Conservation (phyloP, 2,888 invertebrate genomes). For the Watsonalla cultraria region DNA sequence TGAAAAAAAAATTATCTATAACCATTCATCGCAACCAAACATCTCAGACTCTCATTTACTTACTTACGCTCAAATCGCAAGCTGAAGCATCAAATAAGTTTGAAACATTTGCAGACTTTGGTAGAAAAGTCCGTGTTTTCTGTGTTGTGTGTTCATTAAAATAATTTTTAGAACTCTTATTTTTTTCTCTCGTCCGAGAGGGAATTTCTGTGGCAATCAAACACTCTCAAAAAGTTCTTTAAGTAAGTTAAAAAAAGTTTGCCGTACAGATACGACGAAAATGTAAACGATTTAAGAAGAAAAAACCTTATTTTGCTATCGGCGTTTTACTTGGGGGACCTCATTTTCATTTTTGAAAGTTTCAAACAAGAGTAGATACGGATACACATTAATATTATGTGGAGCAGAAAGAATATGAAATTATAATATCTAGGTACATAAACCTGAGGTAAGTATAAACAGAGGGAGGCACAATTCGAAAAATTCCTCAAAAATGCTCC, state of each 20-base stretch:
- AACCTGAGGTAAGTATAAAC: no score
- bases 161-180: no score
- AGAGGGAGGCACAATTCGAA: no score
- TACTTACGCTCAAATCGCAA: no score
- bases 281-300: slow-evolving; percentile 26
- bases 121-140: no score
- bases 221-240: slow-evolving; percentile 28
- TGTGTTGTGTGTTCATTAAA: no score
- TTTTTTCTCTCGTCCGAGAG: slow-evolving; percentile 6
- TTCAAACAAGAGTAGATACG: background rate
- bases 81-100: no score
- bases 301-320: slow-evolving; percentile 20
- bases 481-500: background rate
- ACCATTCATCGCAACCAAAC: no score
- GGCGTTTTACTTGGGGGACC: slow-evolving; percentile 8
- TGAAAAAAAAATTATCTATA: no score
- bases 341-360: background rate
- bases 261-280: slow-evolving; percentile 29
- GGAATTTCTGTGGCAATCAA: slow-evolving; percentile 33
- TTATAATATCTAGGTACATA: no score
- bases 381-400: background rate
- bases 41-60: no score
- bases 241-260: slow-evolving; percentile 20
- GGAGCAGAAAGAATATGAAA: background rate
- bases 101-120: no score